Evolutionary conservation across 2,797 vertebrate genomes (phyloP), one percentile per base, ranked within the genome.

Genomic region (Botia almorhae): DNA sequence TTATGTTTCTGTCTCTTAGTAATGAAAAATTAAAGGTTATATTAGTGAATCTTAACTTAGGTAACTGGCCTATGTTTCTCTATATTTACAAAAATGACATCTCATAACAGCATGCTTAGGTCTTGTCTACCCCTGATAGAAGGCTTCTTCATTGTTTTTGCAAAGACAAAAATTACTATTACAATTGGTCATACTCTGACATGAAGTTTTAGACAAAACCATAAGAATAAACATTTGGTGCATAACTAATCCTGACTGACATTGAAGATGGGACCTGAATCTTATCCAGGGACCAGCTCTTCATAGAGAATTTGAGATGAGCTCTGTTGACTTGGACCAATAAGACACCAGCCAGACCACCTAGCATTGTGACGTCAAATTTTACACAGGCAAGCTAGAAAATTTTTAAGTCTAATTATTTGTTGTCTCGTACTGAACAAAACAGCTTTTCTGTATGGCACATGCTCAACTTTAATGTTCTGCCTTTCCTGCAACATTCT

Each of bases 1-100:
- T 46, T 84, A 69, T 76, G 21, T 64, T 6, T 69, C 39, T 43
- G 26, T 77, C 26, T 64, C 23, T 61, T 33, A 33, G 7, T 69
- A 51, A 56, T 50, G 1, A 78, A 76, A 63, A 68, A 80, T 76
- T 67, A 76, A 83, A 81, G 14, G 58, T 75, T 50, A 65, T 61
- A 12, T 14, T 6, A 19, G 43, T 50, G 51, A 21, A 51, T 71
- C 71, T 74, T 8, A 26, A 1, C 8, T 60, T 60, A 60, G 19
- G 23, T 17, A 58, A 58, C 56, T 23, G 19, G 23, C 10, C 10
- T 10, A 11, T 58, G 58, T 60, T 60, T 60, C 12, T 58, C 19
- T 60, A 5, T 46, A 46, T 21, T 33, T 33, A 33, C 3, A 46
- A 39, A 46, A 46, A 46, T 46, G 33, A 46, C 43, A 46, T 10